Evolutionary conservation across 2,888 invertebrate species (phyloP).

Genomic region (Agonum fuliginosum): DNA sequence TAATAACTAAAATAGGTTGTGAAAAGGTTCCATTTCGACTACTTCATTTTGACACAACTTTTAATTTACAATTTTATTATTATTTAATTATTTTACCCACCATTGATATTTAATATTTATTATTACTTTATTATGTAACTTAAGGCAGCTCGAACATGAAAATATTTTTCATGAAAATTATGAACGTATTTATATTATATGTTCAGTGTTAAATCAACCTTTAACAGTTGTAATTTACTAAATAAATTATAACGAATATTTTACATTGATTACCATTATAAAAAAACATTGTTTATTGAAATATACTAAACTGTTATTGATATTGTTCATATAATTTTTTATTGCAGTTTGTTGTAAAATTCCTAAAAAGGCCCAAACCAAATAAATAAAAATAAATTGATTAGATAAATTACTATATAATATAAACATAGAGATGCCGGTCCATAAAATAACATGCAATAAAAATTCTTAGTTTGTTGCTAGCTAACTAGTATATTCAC

Average conservation of each 20-base stretch:
- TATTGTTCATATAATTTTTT: constrained; percentile 1
- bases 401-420: too few relatives aligned
- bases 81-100: constrained; percentile 16
- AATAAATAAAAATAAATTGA: too few relatives aligned
- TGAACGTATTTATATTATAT: constrained; percentile 32
- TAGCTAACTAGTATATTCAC: too few relatives aligned
- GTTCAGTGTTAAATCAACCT: constrained; percentile 14
- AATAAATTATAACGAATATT: constrained; percentile 43
- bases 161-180: constrained; percentile 30
- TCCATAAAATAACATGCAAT: too few relatives aligned
- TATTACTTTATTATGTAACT: constrained; percentile 7
- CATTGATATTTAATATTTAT: constrained; percentile 15
- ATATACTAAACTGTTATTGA: constrained; percentile 57
- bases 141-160: neutral
- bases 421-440: too few relatives aligned
- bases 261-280: constrained; percentile 53
- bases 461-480: too few relatives aligned
- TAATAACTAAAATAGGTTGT: constrained; percentile 20
- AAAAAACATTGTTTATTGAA: constrained; percentile 57
- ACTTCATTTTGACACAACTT: constrained; percentile 16
- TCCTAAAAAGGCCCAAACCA: too few relatives aligned
- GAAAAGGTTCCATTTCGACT: constrained; percentile 4
- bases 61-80: constrained; percentile 26
- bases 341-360: too few relatives aligned
- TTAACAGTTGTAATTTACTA: constrained; percentile 14